phyloP scores from a whole-genome alignment of 2,797 vertebrate species.

The Chrysocyon brachyurus region DNA sequence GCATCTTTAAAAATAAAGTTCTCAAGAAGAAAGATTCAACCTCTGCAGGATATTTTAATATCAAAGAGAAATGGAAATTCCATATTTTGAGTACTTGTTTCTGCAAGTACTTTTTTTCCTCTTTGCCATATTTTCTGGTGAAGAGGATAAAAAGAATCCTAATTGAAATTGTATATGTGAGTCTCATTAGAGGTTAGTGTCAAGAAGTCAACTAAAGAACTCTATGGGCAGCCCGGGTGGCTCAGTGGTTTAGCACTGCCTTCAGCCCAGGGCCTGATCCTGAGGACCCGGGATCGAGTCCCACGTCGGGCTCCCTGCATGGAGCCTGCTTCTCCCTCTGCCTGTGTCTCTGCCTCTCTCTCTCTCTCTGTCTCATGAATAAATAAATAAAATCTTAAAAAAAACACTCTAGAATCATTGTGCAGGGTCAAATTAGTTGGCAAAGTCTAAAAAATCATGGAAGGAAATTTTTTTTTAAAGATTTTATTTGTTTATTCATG shows the following conservation, averaged over 20 bases:
- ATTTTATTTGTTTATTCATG: no score
- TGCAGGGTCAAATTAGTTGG: background rate
- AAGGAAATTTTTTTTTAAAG: background rate
- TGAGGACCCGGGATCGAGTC: no score
- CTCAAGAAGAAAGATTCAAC: background rate
- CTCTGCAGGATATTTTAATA: background rate
- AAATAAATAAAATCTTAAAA: no score
- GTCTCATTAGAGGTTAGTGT: background rate
- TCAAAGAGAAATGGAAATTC: background rate
- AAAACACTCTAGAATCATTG: background rate
- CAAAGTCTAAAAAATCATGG: background rate
- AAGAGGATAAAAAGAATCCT: background rate
- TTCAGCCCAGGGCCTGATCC: no score
- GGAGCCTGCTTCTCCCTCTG: no score
- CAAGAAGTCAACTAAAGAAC: background rate
- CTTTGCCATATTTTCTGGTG: background rate
- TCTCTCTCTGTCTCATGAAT: no score
- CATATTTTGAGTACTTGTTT: background rate
- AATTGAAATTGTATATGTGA: background rate
- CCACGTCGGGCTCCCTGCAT: no score
- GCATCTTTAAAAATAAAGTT: background rate
- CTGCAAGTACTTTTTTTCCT: background rate
- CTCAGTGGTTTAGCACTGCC: no score
- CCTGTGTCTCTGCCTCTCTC: no score
- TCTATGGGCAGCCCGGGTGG: no score